A percentile compares a stretch with the other conserved stretches of the same genome.
Evolutionary conservation across 2,888 invertebrate species (phyloP).

Genomic region (Microplitis manilae): DNA sequence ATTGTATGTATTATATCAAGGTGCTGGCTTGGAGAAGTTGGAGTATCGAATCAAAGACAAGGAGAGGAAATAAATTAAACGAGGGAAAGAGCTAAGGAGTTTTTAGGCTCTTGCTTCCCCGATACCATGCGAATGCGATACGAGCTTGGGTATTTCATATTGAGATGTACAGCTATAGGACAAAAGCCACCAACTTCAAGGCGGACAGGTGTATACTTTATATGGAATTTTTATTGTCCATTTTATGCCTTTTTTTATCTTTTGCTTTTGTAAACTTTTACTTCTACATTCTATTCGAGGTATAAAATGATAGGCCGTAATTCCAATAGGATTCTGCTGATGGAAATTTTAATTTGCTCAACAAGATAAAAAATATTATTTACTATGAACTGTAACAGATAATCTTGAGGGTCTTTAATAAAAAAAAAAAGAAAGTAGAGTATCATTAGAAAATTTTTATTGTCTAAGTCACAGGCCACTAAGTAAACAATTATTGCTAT

Average conservation of each 20-base stretch:
- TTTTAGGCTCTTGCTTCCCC: background rate
- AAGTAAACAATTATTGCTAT: background rate
- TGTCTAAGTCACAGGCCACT: background rate
- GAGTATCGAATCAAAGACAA: constrained; percentile 8
- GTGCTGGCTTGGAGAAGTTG: background rate
- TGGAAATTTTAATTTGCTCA: background rate
- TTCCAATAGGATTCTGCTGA: too few relatives aligned
- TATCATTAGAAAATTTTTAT: background rate
- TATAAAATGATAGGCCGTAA: background rate
- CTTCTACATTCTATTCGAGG: background rate
- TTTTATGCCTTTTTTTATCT: background rate
- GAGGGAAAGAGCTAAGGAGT: constrained; percentile 1
- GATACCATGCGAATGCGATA: too few relatives aligned
- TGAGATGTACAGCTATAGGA: constrained; percentile 6
- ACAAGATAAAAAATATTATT: background rate
- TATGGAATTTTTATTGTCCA: constrained; percentile 24
- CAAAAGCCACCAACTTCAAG: constrained; percentile 40
- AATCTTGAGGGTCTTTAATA: background rate
- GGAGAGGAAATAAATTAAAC: background rate
- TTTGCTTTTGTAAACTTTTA: background rate
- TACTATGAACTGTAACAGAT: background rate
- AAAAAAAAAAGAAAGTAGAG: background rate
- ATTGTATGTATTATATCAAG: background rate
- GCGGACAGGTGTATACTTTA: constrained; percentile 38
- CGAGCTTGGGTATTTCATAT: constrained; percentile 6